A percentile compares a stretch with the other conserved stretches of the same genome.
Evolutionary conservation across 1,140 invertebrate species (phyloP).

Genomic region (Drosophila teissieri): DNA sequence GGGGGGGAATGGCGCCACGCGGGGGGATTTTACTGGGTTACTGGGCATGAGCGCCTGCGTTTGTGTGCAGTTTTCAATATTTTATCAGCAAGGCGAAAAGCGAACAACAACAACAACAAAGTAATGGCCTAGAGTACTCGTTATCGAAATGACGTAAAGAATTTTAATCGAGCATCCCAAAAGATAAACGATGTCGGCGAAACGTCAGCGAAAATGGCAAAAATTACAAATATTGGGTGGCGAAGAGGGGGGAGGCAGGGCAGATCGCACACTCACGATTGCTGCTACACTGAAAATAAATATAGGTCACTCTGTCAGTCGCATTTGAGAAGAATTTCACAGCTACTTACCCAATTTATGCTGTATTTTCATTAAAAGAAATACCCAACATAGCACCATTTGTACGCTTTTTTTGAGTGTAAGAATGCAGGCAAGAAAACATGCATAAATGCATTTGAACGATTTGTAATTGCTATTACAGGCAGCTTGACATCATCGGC

Average conservation of each 20-base stretch:
- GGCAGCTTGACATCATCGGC: slow-evolving; percentile 74
- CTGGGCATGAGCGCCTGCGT: slow-evolving; percentile 25
- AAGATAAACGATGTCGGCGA: slow-evolving; percentile 67
- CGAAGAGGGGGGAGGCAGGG: not conserved
- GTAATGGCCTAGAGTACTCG: slow-evolving; percentile 14
- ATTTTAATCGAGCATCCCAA: slow-evolving; percentile 78
- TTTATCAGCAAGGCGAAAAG: slow-evolving; percentile 51
- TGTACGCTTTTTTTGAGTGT: not conserved
- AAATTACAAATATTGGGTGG: slow-evolving; percentile 3
- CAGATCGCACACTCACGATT: slow-evolving; percentile 14
- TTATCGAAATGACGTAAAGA: slow-evolving; percentile 76
- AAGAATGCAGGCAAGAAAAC: slow-evolving; percentile 8
- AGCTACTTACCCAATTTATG: no score
- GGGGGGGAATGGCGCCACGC: not conserved
- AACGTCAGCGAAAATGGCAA: slow-evolving; percentile 28
- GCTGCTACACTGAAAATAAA: slow-evolving; percentile 3
- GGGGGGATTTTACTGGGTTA: slow-evolving; percentile 49
- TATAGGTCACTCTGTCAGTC: no score
- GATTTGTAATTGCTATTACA: slow-evolving; percentile 78
- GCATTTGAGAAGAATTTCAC: no score
- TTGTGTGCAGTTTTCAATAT: slow-evolving; percentile 20
- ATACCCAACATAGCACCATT: not conserved
- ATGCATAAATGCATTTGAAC: slow-evolving; percentile 30
- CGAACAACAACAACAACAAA: not conserved
- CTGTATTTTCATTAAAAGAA: not conserved